Evolutionary conservation across 2,797 vertebrate species (phyloP), one percentile per base, ranked within the genome.

Genomic region (Helostoma temminkii): DNA sequence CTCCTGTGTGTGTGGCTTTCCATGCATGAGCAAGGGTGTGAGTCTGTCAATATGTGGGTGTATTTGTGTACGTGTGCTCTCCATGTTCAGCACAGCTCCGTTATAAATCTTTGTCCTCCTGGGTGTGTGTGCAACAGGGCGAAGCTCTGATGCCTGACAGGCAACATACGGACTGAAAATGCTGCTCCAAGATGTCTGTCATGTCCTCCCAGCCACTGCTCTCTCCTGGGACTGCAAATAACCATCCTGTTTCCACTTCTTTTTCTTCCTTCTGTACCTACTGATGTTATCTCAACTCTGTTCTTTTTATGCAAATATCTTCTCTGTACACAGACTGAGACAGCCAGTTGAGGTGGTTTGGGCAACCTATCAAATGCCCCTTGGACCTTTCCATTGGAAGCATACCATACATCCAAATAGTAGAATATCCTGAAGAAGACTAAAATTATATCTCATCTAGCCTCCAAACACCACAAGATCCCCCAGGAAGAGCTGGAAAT

Each of bases 61-160:
- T 42, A 57, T 52, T 19, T 50, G 42, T 30, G n/a, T 26, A 41
- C 42, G 42, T 62, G 58, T 47, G 19, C 18, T 62, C 56, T 53
- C 43, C 37, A 52, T 59, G 63, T 76, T 81, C 25, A 47, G 16
- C 61, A 49, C 34, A 16, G 55, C 81, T 70, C 42, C 1, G 37
- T 76, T 75, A 72, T 69, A 73, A 83, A 74, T 78, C 63, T 77
- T 37, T 28, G 9, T 59, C 63, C 82, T 80, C 86, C 26, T 49
- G 81, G 70, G 84, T 65, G 65, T 62, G 47, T 71, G 71, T 60
- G 77, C 77, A 84, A 78, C 82, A 82, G 79, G 64, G 71, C 11
- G 48, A 71, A 67, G 65, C 83, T 82, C 82, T 66, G 76, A 73
- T 11, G 53, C 58, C 78, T 87, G 87, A 86, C 87, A 87, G 63